Evolutionary conservation across 2,797 vertebrate genomes (phyloP), one percentile per base, ranked within the genome.

Genomic region (Myripristis jacobus): DNA sequence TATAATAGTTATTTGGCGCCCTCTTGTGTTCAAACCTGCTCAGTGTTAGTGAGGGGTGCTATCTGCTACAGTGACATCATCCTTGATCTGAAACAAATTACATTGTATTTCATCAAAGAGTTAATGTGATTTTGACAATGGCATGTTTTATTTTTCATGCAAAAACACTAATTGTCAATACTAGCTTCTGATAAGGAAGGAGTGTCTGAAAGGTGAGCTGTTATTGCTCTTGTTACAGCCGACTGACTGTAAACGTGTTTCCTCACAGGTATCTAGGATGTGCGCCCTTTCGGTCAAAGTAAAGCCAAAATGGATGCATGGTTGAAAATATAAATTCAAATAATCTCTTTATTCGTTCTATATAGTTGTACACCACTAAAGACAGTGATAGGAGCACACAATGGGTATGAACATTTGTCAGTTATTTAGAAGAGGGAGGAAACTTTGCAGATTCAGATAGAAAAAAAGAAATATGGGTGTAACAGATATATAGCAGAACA

Each of bases 341-440:
- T 94, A 93, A 94, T 95, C 90, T 92, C 89, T 97, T 97, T 97
- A 97, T 97, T 96, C 87, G 92, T 93, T 96, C 93, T 94, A 93
- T 95, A 95, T 95, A 94, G 94, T 85, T 90, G 85, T 95, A 97
- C 95, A 96, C 94, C 93, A 90, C 92, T 93, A 93, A 92, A 92
- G 94, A 96, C 94, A 94, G 93, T 93, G 94, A 95, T 94, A 94
- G 94, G 94, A 95, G 93, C 93, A 94, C 94, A 95, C 95, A 95
- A 87, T 44, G 92, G 94, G 91, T 93, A 94, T 94, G 90, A 92
- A 95, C 94, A 92, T 83, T 90, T 92, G 91, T 94, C 92, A 95
- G 92, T 95, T 93, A 86, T 85, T 84, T 83, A 71, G 94, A 94
- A 91, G 91, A 89, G 89, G 90, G 89, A 94, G 94, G 92, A 92